These are phyloP conservation scores for Decapterus maruadsi DNA, from an alignment of 2,797 vertebrate species.

Conservation along the genomic window DNA sequence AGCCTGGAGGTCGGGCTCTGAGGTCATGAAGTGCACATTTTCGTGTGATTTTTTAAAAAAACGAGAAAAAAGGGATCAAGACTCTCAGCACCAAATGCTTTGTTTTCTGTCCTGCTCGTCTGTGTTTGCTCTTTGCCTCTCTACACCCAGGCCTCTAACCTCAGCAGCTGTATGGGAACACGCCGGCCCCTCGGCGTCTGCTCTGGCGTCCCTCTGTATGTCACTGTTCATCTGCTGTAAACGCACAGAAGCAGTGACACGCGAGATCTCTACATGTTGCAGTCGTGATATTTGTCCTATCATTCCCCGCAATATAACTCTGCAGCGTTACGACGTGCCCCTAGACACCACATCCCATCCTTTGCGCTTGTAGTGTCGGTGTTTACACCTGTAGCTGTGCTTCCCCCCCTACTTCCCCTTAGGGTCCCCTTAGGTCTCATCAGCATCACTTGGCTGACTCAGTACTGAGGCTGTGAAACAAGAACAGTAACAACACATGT, in stretches of 20 bases:
- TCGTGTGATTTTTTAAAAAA: slow-evolving; percentile 45
- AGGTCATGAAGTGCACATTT: slow-evolving; percentile 50
- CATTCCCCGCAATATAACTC: too few relatives aligned
- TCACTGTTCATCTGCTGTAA: slow-evolving; percentile 55
- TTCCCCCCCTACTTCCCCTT: too few relatives aligned
- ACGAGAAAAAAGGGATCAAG: slow-evolving; percentile 5
- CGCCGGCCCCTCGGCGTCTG: slow-evolving; percentile 52
- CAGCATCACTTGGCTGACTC: too few relatives aligned
- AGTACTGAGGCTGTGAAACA: too few relatives aligned
- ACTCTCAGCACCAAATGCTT: slow-evolving; percentile 15
- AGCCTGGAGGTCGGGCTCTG: slow-evolving; percentile 44
- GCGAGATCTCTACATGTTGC: too few relatives aligned
- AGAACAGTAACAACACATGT: too few relatives aligned
- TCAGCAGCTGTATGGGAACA: slow-evolving; percentile 43
- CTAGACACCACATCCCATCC: too few relatives aligned
- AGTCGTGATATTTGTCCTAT: too few relatives aligned
- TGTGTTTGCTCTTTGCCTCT: slow-evolving; percentile 40
- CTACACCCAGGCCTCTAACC: slow-evolving; percentile 25
- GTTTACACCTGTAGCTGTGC: too few relatives aligned
- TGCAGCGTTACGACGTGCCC: too few relatives aligned
- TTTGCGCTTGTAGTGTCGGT: too few relatives aligned
- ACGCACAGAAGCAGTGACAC: slow-evolving; percentile 43
- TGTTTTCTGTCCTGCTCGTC: slow-evolving; percentile 37
- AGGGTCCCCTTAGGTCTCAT: too few relatives aligned
- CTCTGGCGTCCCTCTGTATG: slow-evolving; percentile 16